Percentiles rank a stretch among this genome's conserved stretches.
Conservation (phyloP, 2,888 invertebrate species). For the Kuschelorhynchus macadamiae region DNA sequence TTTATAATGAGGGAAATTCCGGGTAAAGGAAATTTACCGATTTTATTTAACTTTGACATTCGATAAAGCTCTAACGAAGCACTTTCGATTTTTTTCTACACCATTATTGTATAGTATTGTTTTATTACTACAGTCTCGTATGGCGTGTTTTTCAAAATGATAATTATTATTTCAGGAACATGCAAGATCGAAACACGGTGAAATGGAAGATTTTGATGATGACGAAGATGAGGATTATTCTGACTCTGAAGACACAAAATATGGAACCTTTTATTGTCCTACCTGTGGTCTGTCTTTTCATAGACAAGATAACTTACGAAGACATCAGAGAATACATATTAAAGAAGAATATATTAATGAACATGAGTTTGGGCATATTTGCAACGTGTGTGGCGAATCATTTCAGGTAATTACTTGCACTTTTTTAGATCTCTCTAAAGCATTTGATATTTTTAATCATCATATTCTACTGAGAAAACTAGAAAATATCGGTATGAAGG, state of each 20-base stretch:
- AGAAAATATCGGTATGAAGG: too few relatives aligned
- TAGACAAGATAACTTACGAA: slow-evolving; percentile 79
- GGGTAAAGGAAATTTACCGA: too few relatives aligned
- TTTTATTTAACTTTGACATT: too few relatives aligned
- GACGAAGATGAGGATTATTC: slow-evolving; percentile 72
- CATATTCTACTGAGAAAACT: too few relatives aligned
- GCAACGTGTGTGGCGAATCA: slow-evolving; percentile 85
- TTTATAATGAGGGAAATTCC: too few relatives aligned
- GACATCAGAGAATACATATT: slow-evolving; percentile 73
- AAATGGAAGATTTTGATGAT: slow-evolving; percentile 63
- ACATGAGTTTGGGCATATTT: slow-evolving; percentile 75
- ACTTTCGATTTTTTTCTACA: too few relatives aligned
- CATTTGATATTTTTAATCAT: too few relatives aligned
- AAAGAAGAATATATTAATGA: slow-evolving; percentile 68
- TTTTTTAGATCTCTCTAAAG: too few relatives aligned
- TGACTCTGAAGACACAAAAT: slow-evolving; percentile 71
- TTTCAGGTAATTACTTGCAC: slow-evolving; percentile 73
- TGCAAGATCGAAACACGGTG: slow-evolving; percentile 73
- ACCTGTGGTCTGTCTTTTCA: slow-evolving; percentile 79
- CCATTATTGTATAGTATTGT: too few relatives aligned
- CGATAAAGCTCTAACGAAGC: too few relatives aligned
- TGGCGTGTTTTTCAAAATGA: too few relatives aligned
- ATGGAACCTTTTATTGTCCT: slow-evolving; percentile 75
- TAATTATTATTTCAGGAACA: slow-evolving; percentile 70
- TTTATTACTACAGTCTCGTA: too few relatives aligned